Evolutionary conservation across 1,140 invertebrate genomes (phyloP), one percentile per base, ranked within the genome.

Genomic region (Pogonomyrmex californicus): DNA sequence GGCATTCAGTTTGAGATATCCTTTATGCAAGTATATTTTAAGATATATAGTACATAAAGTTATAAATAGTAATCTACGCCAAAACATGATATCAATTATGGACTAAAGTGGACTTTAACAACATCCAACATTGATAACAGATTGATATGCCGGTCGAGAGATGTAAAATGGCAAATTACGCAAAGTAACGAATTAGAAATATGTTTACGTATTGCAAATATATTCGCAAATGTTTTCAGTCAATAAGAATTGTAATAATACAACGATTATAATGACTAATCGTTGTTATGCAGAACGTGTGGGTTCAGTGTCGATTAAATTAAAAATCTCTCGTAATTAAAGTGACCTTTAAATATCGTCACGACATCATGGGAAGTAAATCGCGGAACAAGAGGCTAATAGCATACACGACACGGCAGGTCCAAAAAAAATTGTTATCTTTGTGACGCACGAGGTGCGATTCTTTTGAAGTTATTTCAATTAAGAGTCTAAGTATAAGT

Each of bases 311-410:
- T 62, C 66, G 60, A 41, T 73, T 75, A 75, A 75, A 83, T 62
- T 83, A 60, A 83, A 60, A 70, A 63, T 41, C 38, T n/a, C 14
- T 75, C 14, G 65, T 60, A 49, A 83, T 83, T 83, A 62, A 62
- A 83, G 33, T 60, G 79, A 83, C 79, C 68, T 83, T 83, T 73
- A 83, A 75, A 75, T 75, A 83, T 44, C 79, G 60, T 38, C 79
- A 73, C 51, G 38, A 23, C 33, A 41, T 44, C 23, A 33, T 17
- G 7, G 41, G n/a, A n/a, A 41, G n/a, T 73, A 82, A 58, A 58
- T 56, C 79, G 79, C 41, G 68, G 41, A 60, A 62, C 68, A 23
- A 83, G 41, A 82, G 10, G 66, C 54, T 58, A 82, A 82, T 82
- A 73, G 30, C n/a, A 56, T 38, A 76, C 54, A n/a, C 51, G 38